Evolutionary conservation across 64 coral and sea anemone genomes (phyloP), one percentile per base, ranked within the genome.

Genomic region (Platygyra sinensis): DNA sequence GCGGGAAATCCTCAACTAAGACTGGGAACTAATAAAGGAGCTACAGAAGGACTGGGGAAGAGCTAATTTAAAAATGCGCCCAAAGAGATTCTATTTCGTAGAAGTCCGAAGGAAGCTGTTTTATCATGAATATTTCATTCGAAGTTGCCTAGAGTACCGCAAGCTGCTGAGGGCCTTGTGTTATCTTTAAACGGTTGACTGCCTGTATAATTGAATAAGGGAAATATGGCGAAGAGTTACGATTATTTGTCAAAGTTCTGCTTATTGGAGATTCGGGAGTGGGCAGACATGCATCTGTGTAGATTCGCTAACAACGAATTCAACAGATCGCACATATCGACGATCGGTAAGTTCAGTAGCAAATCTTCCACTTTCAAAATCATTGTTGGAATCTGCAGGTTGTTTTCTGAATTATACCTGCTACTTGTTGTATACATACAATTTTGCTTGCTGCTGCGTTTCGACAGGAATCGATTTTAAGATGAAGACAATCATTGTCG

Each of bases 271-370:
- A 98, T 78, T 93, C 96, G 0, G 96, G 93, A 0, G 96, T 98
- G 15, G 96, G 96, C 9, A 99, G 79, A 99, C 97, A 18, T 99
- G 97, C 71, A 99, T 80, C 91, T 99, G 0, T 99, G 97, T 80
- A 87, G 97, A 42, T 99, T 99, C 77, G 97, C 97, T 31, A 99
- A 95, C 84, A 94, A 99, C 69, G 97, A 99, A 30, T 99, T 99
- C 76, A 99, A 99, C 82, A 95, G 92, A 73, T 95, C 97, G 13
- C 97, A 99, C 59, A 95, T 99, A 87, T 99, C 97, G 54, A 99
- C 97, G 42, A 99, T 99, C 52, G 97, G 97, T 99, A 88, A 78
- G 87, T 74, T 79, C 14, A 19, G 22, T 30, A 55, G 36, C 19
- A 65, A 79, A 60, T 89, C 60, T 29, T 72, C 36, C 71, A 8